These are phyloP conservation scores for Neria commutata DNA, from an alignment of 2,888 invertebrate species.

Conservation along the genomic window DNA sequence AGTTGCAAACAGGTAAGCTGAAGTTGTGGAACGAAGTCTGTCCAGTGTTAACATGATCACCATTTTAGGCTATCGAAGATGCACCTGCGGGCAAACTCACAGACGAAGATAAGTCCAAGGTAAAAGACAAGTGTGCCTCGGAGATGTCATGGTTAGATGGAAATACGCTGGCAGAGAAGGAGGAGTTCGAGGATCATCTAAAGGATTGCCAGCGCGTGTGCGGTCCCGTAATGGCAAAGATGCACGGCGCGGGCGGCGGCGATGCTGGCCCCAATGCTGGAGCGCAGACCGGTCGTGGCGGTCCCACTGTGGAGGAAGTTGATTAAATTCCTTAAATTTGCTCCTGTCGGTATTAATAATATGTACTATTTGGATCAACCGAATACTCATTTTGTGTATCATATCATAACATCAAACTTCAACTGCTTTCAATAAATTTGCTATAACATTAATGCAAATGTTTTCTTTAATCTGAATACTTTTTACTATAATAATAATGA, in stretches of 20 bases:
- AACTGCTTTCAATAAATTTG: slow-evolving; percentile 8
- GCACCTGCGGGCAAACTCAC: slow-evolving; percentile 70
- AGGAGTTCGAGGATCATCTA: slow-evolving; percentile 78
- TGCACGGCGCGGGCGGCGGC: slow-evolving; percentile 73
- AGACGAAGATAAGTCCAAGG: slow-evolving; percentile 73
- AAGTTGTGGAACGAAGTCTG: background rate
- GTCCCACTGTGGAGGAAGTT: slow-evolving; percentile 75
- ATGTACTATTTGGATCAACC: background rate
- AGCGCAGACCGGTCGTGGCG: slow-evolving; percentile 44
- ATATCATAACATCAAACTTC: background rate
- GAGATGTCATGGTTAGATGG: slow-evolving; percentile 81
- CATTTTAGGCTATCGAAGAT: slow-evolving; percentile 68
- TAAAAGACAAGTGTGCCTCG: slow-evolving; percentile 72
- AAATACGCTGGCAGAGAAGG: slow-evolving; percentile 78
- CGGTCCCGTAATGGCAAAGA: slow-evolving; percentile 80
- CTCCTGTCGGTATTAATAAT: background rate
- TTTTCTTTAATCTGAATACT: no score
- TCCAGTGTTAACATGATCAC: background rate
- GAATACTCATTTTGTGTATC: background rate
- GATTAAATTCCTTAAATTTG: slow-evolving; percentile 63
- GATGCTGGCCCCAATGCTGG: slow-evolving; percentile 69
- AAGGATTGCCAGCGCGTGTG: slow-evolving; percentile 78
- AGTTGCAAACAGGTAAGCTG: slow-evolving; percentile 68
- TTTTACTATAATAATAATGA: no score
- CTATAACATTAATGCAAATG: slow-evolving; percentile 18